Evolutionary conservation across 1,140 invertebrate genomes (phyloP).

Genomic region (Brachionus paranguensis): DNA sequence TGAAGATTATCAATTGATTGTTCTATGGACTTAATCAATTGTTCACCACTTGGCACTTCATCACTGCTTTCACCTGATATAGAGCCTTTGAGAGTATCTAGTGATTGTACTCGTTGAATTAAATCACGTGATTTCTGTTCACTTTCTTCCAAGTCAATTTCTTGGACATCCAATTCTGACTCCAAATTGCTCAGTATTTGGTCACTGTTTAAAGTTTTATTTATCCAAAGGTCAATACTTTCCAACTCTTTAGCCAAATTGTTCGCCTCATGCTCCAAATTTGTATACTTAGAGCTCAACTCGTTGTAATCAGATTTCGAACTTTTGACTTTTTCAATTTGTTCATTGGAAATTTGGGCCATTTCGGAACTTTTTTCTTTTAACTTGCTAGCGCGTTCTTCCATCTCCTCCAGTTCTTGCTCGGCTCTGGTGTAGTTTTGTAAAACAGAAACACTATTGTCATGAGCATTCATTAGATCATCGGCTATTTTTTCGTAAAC

Average conservation of each 20-base stretch:
- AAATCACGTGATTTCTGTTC: background rate
- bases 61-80: background rate
- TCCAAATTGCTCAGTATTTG: background rate
- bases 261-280: background rate
- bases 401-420: background rate
- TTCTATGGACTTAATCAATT: constrained; percentile 13
- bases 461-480: background rate
- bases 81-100: background rate
- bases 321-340: background rate
- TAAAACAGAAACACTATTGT: background rate
- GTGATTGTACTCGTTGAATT: constrained; percentile 7
- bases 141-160: background rate
- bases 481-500: constrained; percentile 19
- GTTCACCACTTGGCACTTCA: background rate
- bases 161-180: background rate
- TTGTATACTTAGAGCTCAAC: background rate
- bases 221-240: constrained; percentile 26
- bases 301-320: background rate
- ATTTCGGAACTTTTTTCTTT: background rate
- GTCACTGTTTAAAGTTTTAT: constrained; percentile 5
- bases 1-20: constrained; percentile 19
- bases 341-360: background rate
- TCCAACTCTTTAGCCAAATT: background rate
- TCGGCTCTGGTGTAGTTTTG: background rate
- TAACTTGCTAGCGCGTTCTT: background rate